A percentile compares a stretch with the other conserved stretches of the same genome.
Conservation (phyloP, 2,797 vertebrate species). For the Characodon lateralis region DNA sequence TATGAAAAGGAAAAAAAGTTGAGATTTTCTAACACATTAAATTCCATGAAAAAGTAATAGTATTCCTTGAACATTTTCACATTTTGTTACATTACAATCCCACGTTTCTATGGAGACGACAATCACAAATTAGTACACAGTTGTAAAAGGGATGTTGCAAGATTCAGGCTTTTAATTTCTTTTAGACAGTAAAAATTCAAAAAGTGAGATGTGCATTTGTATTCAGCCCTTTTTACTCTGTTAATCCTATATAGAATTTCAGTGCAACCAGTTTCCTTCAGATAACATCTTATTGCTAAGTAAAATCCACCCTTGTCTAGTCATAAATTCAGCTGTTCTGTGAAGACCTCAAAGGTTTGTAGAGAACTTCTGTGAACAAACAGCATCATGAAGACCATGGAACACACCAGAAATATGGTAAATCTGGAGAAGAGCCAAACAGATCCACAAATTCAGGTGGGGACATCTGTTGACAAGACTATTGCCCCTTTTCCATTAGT, state of each 20-base stretch:
- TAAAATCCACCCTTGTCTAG: neutral
- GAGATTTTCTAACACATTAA: slow-evolving; percentile 62
- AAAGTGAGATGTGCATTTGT: neutral
- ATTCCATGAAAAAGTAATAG: neutral
- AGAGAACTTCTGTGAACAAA: neutral
- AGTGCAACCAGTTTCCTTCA: neutral
- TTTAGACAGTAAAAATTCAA: neutral
- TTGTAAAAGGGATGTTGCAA: slow-evolving; percentile 22
- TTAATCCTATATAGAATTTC: neutral
- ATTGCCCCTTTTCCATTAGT: no score
- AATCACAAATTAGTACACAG: neutral
- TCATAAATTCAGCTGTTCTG: neutral
- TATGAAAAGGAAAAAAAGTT: slow-evolving; percentile 18
- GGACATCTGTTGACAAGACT: neutral
- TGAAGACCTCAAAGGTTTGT: neutral
- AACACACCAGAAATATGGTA: neutral
- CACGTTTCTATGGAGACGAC: neutral
- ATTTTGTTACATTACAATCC: neutral
- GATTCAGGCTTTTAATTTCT: no score
- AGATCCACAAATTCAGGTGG: neutral
- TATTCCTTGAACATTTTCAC: neutral
- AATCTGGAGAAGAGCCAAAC: neutral
- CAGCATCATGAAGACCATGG: neutral
- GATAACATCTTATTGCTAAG: neutral
- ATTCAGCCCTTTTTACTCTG: neutral